These are phyloP conservation scores for Planococcus citri DNA, from an alignment of 1,140 invertebrate species.

Conservation along the genomic window DNA sequence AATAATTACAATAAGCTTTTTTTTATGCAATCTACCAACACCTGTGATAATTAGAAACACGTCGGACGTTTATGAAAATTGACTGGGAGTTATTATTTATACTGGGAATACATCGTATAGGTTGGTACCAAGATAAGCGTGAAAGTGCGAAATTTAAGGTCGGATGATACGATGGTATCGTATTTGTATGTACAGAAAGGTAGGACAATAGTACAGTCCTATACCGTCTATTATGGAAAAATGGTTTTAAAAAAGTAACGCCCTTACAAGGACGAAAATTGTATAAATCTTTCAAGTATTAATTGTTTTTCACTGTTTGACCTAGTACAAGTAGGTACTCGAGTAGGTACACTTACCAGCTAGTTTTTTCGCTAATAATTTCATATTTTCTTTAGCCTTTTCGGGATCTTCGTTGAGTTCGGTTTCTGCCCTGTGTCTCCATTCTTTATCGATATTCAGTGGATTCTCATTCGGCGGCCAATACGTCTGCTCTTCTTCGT, in stretches of 20 bases:
- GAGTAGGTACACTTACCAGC: conserved; percentile 25
- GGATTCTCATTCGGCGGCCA: conserved; percentile 27
- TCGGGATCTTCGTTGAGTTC: conserved; percentile 30
- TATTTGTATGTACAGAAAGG: too few relatives aligned
- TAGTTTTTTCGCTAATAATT: conserved; percentile 27
- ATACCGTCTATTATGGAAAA: too few relatives aligned
- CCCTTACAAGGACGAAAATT: neutral
- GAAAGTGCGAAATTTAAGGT: conserved; percentile 1
- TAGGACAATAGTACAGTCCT: too few relatives aligned
- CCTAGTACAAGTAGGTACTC: too few relatives aligned
- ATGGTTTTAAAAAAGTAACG: too few relatives aligned
- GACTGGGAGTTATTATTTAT: neutral
- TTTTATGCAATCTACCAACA: neutral
- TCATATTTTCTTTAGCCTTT: conserved; percentile 26
- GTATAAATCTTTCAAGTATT: neutral
- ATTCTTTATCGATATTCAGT: conserved; percentile 24
- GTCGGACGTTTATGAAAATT: neutral
- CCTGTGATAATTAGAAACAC: neutral
- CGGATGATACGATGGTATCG: neutral
- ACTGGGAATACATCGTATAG: too few relatives aligned
- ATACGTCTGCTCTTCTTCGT: conserved; percentile 22
- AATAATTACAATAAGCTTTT: conserved; percentile 1
- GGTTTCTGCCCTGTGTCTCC: conserved; percentile 24
- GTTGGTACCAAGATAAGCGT: neutral
- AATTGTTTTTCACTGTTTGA: neutral